phyloP scores from a whole-genome alignment of 2,888 invertebrate genomes.

The Thereva nobilitata region DNA sequence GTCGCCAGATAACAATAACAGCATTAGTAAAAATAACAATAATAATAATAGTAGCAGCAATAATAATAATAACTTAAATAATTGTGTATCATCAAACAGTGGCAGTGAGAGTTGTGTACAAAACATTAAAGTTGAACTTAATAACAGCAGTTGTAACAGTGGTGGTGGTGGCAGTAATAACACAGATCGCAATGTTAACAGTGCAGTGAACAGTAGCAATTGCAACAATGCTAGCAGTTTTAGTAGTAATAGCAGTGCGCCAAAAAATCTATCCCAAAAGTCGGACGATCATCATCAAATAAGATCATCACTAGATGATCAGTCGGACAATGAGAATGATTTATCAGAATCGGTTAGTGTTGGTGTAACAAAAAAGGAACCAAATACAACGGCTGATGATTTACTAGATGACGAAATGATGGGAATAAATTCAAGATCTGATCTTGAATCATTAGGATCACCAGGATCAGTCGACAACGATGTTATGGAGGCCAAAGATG shows the following conservation, averaged over 20 bases:
- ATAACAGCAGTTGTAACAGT: constrained; percentile 33
- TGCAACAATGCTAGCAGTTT: constrained; percentile 4
- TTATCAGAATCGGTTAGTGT: too few species aligned
- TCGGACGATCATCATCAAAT: constrained; percentile 25
- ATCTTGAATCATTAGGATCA: constrained; percentile 64
- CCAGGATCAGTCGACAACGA: constrained; percentile 58
- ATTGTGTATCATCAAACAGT: constrained; percentile 56
- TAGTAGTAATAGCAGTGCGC: constrained; percentile 33
- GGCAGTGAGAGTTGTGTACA: constrained; percentile 43
- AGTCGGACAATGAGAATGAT: constrained; percentile 24
- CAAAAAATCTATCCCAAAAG: constrained; percentile 24
- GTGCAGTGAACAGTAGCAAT: background rate
- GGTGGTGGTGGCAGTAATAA: constrained; percentile 22
- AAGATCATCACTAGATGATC: constrained; percentile 20
- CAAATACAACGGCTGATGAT: constrained; percentile 47
- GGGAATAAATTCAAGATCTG: constrained; percentile 55
- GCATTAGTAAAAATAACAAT: constrained; percentile 52
- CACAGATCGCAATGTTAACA: constrained; percentile 4
- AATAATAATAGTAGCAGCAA: constrained; percentile 53
- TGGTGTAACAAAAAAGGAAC: constrained; percentile 19
- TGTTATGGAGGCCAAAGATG: constrained; percentile 68
- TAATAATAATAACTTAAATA: constrained; percentile 55
- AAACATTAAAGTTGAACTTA: constrained; percentile 45
- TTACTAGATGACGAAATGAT: constrained; percentile 55
- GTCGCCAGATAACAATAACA: constrained; percentile 57